These are phyloP conservation scores for Cyprichromis sp. DNA, from an alignment of 2,113 vertebrate species.

Conservation along the genomic window DNA sequence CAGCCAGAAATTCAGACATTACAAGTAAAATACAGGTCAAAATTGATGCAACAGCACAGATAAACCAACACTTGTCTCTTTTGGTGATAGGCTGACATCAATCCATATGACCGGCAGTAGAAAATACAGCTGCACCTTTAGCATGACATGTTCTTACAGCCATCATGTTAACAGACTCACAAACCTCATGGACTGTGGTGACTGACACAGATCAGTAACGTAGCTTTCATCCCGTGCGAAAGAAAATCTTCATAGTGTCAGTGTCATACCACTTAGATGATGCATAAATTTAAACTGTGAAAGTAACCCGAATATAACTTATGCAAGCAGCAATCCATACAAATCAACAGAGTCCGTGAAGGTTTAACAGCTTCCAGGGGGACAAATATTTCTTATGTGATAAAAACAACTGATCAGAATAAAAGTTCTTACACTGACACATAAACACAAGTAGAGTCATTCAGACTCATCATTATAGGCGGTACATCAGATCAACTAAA, in stretches of 20 bases:
- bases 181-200: not conserved
- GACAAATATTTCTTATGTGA: not conserved
- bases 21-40: not conserved
- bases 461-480: not conserved
- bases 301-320: not conserved
- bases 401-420: not conserved
- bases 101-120: not conserved
- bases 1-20: not conserved
- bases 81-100: not conserved
- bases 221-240: not conserved
- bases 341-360: not conserved
- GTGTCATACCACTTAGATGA: not conserved
- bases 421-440: not conserved
- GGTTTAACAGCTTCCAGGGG: not conserved
- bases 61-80: not conserved
- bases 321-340: not conserved
- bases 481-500: conserved; percentile 1
- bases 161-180: not conserved
- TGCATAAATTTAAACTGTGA: not conserved
- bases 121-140: not conserved
- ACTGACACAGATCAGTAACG: not conserved
- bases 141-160: not conserved
- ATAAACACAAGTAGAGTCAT: not conserved
- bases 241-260: not conserved
- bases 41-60: not conserved